Base-by-base conservation (phyloP, 2,888 invertebrate genomes). In the Stenodema calcarata region DNA sequence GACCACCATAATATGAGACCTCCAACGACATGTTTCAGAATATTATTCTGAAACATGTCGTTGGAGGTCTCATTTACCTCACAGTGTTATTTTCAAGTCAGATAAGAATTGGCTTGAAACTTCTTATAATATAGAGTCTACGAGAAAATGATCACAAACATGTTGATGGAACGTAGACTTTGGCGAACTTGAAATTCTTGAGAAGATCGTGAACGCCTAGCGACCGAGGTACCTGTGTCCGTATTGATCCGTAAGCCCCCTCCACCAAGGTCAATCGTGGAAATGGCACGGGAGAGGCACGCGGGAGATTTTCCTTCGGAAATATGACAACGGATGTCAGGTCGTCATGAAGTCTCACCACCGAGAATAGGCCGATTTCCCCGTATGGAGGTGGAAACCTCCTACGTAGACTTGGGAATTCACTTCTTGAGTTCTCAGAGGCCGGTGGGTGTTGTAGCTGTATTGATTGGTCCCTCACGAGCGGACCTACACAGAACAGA, bases 241-340 rank as follows among this genome's bases (percentile, higher is more conserved):
- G 76, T 76, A 76, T 76, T 76, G 76, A 76, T 76, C 76, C 76
- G 76, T n/a, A 73, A 73, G 76, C 76, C 76, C 76, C 76, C 76
- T 76, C 76, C 76, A 76, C 76, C 76, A 76, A 76, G 76, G 76
- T 76, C 76, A 76, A 44, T 44, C 76, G 42, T n/a, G 76, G 42
- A 76, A 76, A 76, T 76, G 76, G 76, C 76, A 73, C 73, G 41
- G 41, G 73, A 76, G 42, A 44, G 42, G 76, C 18, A 54, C 54
- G 54, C 35, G 76, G 42, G 18, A 76, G n/a, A 23, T 76, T 76
- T 76, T 76, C 76, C 75, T 42, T 9, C 18, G 54, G 18, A 54
- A 54, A 54, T 54, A 54, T 54, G 54, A 18, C 18, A 23, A 54
- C 3, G 18, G 6, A n/a, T 54, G 54, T 54, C n/a, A 54, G 18